These are phyloP conservation scores for Botia kubotai DNA, from an alignment of 2,797 vertebrate genomes.

Conservation along the genomic window DNA sequence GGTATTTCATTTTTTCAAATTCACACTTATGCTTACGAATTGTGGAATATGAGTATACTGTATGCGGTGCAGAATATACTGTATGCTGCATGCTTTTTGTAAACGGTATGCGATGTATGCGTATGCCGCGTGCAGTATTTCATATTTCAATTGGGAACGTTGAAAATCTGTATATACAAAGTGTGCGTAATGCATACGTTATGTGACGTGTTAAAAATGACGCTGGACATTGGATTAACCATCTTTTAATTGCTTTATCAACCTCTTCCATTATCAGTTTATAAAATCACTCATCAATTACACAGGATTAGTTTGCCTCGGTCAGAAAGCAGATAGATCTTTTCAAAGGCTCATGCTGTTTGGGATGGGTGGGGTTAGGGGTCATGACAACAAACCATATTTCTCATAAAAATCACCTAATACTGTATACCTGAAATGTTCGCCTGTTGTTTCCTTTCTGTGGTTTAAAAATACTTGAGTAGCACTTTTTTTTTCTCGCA, in stretches of 20 bases:
- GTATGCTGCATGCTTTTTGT: no score
- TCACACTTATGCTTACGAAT: no score
- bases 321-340: constrained; percentile 70
- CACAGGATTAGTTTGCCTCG: constrained; percentile 72
- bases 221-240: constrained; percentile 56
- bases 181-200: not conserved
- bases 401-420: constrained; percentile 54
- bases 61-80: no score
- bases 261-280: constrained; percentile 63
- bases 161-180: not conserved
- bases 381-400: constrained; percentile 57
- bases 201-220: not conserved
- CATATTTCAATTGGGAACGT: no score
- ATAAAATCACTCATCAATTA: constrained; percentile 70
- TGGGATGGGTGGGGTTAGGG: constrained; percentile 54
- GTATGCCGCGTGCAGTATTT: no score
- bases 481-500: constrained; percentile 61
- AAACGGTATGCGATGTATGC: no score
- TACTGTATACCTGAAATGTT: constrained; percentile 56
- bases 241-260: constrained; percentile 75
- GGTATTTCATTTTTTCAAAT: not conserved
- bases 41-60: no score
- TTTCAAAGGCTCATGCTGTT: constrained; percentile 75
- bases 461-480: constrained; percentile 65
- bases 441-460: constrained; percentile 38